Evolutionary conservation across 2,888 invertebrate genomes (phyloP).

Genomic region (Trichacis sp.): DNA sequence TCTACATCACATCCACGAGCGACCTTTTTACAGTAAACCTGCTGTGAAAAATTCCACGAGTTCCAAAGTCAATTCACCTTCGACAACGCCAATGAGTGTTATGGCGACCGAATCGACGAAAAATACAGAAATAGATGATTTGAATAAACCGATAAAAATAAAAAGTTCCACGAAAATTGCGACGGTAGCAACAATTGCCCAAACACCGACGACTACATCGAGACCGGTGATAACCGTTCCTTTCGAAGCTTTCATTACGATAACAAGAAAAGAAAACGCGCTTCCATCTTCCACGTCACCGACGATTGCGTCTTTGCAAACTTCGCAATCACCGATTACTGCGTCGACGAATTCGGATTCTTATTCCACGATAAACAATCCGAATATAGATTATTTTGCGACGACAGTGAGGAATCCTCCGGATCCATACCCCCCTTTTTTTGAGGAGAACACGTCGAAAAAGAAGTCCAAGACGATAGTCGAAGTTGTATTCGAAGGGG

Average conservation of each 20-base stretch:
- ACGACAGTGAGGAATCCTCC: slow-evolving; percentile 47
- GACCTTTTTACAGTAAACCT: not conserved
- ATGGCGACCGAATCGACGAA: slow-evolving; percentile 17
- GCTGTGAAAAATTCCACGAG: not conserved
- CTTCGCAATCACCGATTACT: slow-evolving; percentile 2
- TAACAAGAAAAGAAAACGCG: slow-evolving; percentile 49
- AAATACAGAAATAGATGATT: slow-evolving; percentile 22
- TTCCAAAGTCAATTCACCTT: not conserved
- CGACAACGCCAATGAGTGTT: slow-evolving; percentile 10
- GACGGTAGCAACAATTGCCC: slow-evolving; percentile 2
- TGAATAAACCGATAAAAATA: slow-evolving; percentile 18
- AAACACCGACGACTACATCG: not conserved
- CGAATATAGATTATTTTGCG: slow-evolving; percentile 23
- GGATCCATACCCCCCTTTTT: slow-evolving; percentile 57
- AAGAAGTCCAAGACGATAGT: slow-evolving; percentile 20
- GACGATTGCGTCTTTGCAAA: not conserved
- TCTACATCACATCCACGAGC: not conserved
- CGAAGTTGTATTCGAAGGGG: slow-evolving; percentile 46
- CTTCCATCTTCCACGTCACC: not conserved
- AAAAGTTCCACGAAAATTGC: not conserved
- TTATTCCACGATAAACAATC: slow-evolving; percentile 36
- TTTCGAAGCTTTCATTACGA: slow-evolving; percentile 63
- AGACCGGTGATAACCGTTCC: slow-evolving; percentile 59
- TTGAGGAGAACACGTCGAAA: slow-evolving; percentile 40
- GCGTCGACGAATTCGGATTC: slow-evolving; percentile 20